A percentile compares a stretch with the other conserved stretches of the same genome.
These are phyloP conservation scores for Malthinus seriepunctatus DNA, from an alignment of 2,888 invertebrate genomes.

Conservation along the genomic window DNA sequence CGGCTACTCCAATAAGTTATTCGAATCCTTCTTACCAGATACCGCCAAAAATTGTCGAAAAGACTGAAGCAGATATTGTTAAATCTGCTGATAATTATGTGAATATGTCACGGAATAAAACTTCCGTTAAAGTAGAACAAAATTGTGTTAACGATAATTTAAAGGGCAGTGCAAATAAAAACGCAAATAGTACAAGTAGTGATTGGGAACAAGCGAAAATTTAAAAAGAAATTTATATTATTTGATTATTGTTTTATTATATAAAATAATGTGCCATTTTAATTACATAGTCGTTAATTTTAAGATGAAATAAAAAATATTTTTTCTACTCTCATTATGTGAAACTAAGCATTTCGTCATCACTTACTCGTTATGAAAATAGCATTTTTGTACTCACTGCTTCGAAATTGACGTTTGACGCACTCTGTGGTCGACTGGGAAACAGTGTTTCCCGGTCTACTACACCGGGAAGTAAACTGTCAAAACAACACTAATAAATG, in stretches of 20 bases:
- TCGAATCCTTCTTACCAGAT: conserved; percentile 52
- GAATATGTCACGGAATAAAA: conserved; percentile 59
- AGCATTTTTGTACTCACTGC: too few relatives aligned
- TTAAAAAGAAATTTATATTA: background rate
- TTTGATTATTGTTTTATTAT: background rate
- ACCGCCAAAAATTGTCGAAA: conserved; percentile 39
- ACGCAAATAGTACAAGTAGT: conserved; percentile 46
- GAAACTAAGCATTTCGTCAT: too few relatives aligned
- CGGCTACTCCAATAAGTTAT: conserved; percentile 42
- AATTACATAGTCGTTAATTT: background rate
- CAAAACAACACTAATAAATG: too few relatives aligned
- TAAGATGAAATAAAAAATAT: background rate
- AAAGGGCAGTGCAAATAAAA: conserved; percentile 36
- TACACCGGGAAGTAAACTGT: too few relatives aligned
- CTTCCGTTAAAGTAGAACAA: conserved; percentile 41
- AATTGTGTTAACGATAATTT: conserved; percentile 1
- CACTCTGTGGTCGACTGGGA: too few relatives aligned
- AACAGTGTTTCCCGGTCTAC: too few relatives aligned
- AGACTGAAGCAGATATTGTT: conserved; percentile 36
- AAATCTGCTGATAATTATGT: conserved; percentile 58
- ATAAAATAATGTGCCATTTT: too few relatives aligned
- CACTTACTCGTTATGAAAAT: too few relatives aligned
- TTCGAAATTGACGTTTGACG: too few relatives aligned
- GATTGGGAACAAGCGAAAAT: conserved; percentile 43
- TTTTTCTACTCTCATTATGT: too few relatives aligned